phyloP scores from a whole-genome alignment of 1,140 invertebrate genomes.

The Papilio machaon region DNA sequence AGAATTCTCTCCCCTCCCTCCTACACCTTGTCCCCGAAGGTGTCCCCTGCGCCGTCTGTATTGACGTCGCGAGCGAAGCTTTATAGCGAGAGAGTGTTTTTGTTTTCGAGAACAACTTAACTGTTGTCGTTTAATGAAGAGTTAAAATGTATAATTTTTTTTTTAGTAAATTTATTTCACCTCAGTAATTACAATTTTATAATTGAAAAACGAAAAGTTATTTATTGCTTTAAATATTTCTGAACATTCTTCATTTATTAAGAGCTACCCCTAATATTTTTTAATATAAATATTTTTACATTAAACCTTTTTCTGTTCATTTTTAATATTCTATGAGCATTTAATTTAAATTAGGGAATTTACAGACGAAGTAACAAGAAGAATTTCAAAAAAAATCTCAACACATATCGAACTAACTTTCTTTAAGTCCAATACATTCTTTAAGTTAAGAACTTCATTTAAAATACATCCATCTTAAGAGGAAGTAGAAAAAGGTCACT shows the following conservation, averaged over 20 bases:
- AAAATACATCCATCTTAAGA: too few relatives aligned
- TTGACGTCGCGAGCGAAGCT: constrained; percentile 39
- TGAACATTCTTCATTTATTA: too few relatives aligned
- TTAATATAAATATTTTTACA: background rate
- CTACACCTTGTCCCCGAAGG: constrained; percentile 25
- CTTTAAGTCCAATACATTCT: too few relatives aligned
- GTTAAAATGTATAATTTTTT: constrained; percentile 32
- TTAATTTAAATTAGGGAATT: too few relatives aligned
- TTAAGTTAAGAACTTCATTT: too few relatives aligned
- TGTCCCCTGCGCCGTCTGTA: constrained; percentile 37
- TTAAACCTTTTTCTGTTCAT: too few relatives aligned
- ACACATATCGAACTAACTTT: too few relatives aligned
- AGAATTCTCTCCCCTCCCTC: constrained; percentile 48
- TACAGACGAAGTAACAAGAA: too few relatives aligned
- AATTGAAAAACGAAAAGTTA: background rate
- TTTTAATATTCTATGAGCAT: too few relatives aligned
- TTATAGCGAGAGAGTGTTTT: constrained; percentile 23
- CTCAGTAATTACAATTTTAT: constrained; percentile 22
- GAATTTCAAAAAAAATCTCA: too few relatives aligned
- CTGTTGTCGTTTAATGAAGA: constrained; percentile 23
- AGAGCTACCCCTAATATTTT: too few relatives aligned
- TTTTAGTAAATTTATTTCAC: constrained; percentile 10
- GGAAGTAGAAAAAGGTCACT: too few relatives aligned
- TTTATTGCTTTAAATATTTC: constrained; percentile 7
- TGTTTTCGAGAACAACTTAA: constrained; percentile 19